A percentile compares a stretch with the other conserved stretches of the same genome.
phyloP scores from a whole-genome alignment of 2,113 vertebrate species.

The Hippotragus niger region DNA sequence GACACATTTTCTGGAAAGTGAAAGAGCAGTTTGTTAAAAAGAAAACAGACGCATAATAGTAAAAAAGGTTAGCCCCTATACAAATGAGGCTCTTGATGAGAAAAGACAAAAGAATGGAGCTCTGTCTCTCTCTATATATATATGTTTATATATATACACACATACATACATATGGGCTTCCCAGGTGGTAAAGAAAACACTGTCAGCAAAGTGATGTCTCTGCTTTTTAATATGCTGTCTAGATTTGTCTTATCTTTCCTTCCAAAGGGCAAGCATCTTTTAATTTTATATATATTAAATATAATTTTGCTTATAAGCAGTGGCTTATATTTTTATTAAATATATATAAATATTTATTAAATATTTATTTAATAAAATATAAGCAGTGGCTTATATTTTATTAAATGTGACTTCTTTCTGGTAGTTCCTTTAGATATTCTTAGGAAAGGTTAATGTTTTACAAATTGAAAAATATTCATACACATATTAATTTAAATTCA shows the following conservation, averaged over 20 bases:
- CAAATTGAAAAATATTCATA: not conserved
- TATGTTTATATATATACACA: not conserved
- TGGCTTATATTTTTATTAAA: not conserved
- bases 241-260: not conserved
- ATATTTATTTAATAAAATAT: too few relatives aligned
- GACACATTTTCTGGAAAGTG: not conserved
- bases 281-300: not conserved
- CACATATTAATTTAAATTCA: not conserved
- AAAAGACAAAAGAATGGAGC: not conserved
- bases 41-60: not conserved
- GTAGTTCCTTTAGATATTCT: not conserved
- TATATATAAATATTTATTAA: not conserved
- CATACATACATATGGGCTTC: not conserved
- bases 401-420: not conserved
- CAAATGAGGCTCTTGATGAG: not conserved
- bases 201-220: not conserved
- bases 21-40: not conserved
- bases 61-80: not conserved
- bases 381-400: not conserved
- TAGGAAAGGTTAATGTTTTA: not conserved
- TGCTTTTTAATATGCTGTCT: not conserved
- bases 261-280: not conserved
- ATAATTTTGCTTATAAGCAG: not conserved
- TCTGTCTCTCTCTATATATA: not conserved
- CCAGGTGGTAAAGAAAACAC: not conserved